phyloP scores from a whole-genome alignment of 2,888 invertebrate genomes.

The Acronicta psi region DNA sequence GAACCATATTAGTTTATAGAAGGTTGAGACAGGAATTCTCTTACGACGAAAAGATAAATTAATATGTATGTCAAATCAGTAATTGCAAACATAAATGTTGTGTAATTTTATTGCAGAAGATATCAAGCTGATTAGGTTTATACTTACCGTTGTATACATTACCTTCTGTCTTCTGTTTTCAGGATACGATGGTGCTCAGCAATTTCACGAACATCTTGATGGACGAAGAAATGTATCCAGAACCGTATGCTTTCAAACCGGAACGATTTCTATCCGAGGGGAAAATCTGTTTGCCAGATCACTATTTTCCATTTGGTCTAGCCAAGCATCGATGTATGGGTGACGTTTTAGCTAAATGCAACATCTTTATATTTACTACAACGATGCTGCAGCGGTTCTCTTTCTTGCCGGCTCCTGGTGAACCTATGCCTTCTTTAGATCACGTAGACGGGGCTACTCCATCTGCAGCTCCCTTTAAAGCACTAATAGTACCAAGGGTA shows the following conservation, averaged over 20 bases:
- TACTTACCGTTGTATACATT: no score
- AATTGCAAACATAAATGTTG: no score
- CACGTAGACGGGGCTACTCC: slow-evolving; percentile 94
- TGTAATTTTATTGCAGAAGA: no score
- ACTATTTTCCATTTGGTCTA: slow-evolving; percentile 93
- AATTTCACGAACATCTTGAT: slow-evolving; percentile 93
- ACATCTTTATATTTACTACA: slow-evolving; percentile 93
- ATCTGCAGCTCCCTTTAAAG: slow-evolving; percentile 92
- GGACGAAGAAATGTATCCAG: slow-evolving; percentile 91
- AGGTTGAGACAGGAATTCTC: no score
- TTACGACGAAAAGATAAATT: no score
- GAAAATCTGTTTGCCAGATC: slow-evolving; percentile 90
- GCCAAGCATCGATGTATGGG: slow-evolving; percentile 95
- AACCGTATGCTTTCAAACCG: slow-evolving; percentile 92
- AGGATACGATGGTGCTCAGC: slow-evolving; percentile 94
- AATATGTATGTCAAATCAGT: no score
- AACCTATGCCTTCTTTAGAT: slow-evolving; percentile 90
- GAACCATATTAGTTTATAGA: no score
- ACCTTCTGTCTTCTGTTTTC: slow-evolving; percentile 27
- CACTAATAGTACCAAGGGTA: slow-evolving; percentile 88
- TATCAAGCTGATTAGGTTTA: no score
- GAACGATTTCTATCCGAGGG: slow-evolving; percentile 92
- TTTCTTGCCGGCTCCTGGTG: slow-evolving; percentile 91
- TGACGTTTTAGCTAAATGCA: slow-evolving; percentile 92
- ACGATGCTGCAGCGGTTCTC: slow-evolving; percentile 92